A percentile compares a stretch with the other conserved stretches of the same genome.
phyloP scores from a whole-genome alignment of 2,113 vertebrate genomes.

The Alosa alosa region DNA sequence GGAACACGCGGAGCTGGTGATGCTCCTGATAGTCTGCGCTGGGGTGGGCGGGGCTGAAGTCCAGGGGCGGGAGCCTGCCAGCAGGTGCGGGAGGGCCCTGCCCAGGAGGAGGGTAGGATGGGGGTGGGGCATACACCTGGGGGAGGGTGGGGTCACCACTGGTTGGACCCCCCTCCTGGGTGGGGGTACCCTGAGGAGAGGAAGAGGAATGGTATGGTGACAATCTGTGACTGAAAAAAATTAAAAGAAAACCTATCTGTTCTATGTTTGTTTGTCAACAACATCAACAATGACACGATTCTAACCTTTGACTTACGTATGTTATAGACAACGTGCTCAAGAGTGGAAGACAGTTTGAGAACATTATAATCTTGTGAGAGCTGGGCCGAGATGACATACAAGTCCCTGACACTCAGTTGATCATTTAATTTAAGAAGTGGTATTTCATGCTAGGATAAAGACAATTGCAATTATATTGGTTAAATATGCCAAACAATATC shows the following conservation, averaged over 20 bases:
- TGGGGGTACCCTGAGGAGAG: slow-evolving; percentile 61
- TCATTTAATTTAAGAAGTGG: no score
- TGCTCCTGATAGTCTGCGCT: slow-evolving; percentile 71
- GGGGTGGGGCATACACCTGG: slow-evolving; percentile 73
- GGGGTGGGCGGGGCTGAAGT: slow-evolving; percentile 67
- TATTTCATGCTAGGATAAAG: background rate
- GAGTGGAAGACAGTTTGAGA: background rate
- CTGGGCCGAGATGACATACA: no score
- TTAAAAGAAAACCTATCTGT: background rate
- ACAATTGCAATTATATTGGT: background rate
- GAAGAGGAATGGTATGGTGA: background rate
- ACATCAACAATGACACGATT: background rate
- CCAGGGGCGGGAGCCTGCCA: slow-evolving; percentile 68
- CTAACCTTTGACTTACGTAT: background rate
- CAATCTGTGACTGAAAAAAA: background rate
- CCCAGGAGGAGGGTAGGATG: slow-evolving; percentile 70
- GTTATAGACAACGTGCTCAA: background rate
- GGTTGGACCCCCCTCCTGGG: slow-evolving; percentile 69
- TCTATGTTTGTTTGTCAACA: background rate
- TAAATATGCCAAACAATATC: background rate
- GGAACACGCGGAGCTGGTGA: slow-evolving; percentile 72
- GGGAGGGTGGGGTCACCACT: slow-evolving; percentile 67
- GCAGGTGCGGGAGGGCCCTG: slow-evolving; percentile 65
- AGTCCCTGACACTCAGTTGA: background rate
- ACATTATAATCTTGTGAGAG: no score